A percentile compares a stretch with the other conserved stretches of the same genome.
These are phyloP conservation scores for Hemibagrus wyckioides DNA, from an alignment of 2,113 vertebrate genomes.

Conservation along the genomic window DNA sequence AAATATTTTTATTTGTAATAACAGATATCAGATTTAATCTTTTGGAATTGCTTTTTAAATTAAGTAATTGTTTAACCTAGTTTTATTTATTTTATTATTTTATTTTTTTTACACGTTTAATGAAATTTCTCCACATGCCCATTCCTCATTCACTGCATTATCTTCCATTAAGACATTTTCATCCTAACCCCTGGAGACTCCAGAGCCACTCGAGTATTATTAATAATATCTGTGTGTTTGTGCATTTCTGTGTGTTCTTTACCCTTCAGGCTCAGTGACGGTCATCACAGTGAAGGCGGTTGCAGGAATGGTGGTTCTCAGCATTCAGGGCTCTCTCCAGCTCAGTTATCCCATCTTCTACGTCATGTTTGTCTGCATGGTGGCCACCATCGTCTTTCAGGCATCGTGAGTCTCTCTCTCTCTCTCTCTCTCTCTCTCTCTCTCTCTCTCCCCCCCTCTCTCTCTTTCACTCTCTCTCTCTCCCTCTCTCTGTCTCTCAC, in stretches of 20 bases:
- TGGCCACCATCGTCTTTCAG: constrained; percentile 85
- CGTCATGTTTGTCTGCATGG: constrained; percentile 94
- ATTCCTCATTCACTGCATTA: background rate
- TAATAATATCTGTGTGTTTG: no score
- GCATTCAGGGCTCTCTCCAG: constrained; percentile 82
- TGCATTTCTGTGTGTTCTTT: constrained; percentile 2
- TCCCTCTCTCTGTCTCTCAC: background rate
- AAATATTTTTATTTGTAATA: background rate
- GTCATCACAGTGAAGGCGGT: constrained; percentile 91
- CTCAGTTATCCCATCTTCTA: constrained; percentile 92
- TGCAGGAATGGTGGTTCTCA: constrained; percentile 88
- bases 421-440: background rate
- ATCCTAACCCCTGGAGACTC: background rate
- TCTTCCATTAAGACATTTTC: background rate
- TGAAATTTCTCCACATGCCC: background rate
- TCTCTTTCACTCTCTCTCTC: background rate
- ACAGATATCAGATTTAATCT: background rate
- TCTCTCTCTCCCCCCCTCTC: background rate
- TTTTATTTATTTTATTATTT: background rate
- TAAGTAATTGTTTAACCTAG: background rate
- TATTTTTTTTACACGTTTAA: background rate
- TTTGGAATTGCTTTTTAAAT: background rate
- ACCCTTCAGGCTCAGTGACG: constrained; percentile 84
- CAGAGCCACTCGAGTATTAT: background rate
- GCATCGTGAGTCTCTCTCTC: constrained; percentile 78